Evolutionary conservation across 1,140 invertebrate species (phyloP).

Genomic region (Hyposmocoma kahamanoa): DNA sequence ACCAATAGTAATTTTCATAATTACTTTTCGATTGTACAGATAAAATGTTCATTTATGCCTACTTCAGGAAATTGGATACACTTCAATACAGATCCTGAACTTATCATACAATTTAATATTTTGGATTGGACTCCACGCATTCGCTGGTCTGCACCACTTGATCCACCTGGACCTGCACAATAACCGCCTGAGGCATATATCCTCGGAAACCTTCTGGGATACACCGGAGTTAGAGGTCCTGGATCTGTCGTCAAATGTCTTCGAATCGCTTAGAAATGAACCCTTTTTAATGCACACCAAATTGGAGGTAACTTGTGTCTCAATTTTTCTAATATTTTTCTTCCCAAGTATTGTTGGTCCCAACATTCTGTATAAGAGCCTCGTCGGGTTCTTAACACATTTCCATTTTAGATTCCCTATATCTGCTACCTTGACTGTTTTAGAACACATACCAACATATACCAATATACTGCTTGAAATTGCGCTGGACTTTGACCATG

Average conservation of each 20-base stretch:
- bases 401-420: too few relatives aligned
- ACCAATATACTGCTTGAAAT: too few relatives aligned
- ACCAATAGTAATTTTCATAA: too few relatives aligned
- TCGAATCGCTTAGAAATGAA: slow-evolving; percentile 56
- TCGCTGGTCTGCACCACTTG: slow-evolving; percentile 52
- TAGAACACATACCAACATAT: too few relatives aligned
- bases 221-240: slow-evolving; percentile 46
- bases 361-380: too few relatives aligned
- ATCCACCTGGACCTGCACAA: slow-evolving; percentile 52
- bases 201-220: slow-evolving; percentile 61
- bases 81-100: slow-evolving; percentile 47
- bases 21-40: too few relatives aligned
- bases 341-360: too few relatives aligned
- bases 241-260: slow-evolving; percentile 65
- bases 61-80: slow-evolving; percentile 56
- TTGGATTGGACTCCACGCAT: slow-evolving; percentile 68
- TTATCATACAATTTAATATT: slow-evolving; percentile 65
- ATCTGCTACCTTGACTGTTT: too few relatives aligned
- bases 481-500: neutral
- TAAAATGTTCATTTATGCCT: neutral
- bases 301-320: slow-evolving; percentile 35
- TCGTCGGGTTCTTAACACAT: too few relatives aligned
- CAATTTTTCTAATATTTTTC: too few relatives aligned
- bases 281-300: slow-evolving; percentile 60
- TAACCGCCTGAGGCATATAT: slow-evolving; percentile 52